phyloP scores from a whole-genome alignment of 2,888 invertebrate genomes.

The Litoditis marina region DNA sequence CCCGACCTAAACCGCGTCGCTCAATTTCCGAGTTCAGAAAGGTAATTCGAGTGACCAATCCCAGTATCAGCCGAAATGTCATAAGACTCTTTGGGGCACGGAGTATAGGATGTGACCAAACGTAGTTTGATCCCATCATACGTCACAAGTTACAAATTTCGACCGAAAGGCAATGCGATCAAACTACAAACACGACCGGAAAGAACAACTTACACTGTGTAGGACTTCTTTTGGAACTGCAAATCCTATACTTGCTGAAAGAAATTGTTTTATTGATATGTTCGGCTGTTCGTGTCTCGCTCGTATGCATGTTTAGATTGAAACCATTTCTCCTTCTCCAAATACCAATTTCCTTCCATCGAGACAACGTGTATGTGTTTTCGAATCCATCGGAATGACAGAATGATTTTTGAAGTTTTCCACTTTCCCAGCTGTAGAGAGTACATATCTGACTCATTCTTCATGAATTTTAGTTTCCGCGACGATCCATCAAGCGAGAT shows the following conservation, averaged over 20 bases:
- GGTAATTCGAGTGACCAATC: background rate
- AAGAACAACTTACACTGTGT: too few relatives aligned
- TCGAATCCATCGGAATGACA: too few relatives aligned
- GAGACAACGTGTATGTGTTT: background rate
- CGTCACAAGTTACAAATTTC: too few relatives aligned
- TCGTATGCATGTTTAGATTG: too few relatives aligned
- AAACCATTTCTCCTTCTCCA: background rate
- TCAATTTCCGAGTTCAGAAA: slow-evolving; percentile 11
- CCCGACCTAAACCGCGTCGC: slow-evolving; percentile 2
- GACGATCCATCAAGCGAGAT: slow-evolving; percentile 35
- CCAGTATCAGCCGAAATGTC: background rate
- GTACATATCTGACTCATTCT: background rate
- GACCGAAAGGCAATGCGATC: too few relatives aligned
- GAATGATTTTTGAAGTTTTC: too few relatives aligned
- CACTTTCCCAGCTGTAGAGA: background rate
- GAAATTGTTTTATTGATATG: too few relatives aligned
- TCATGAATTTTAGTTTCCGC: slow-evolving; percentile 29
- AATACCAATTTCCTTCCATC: background rate
- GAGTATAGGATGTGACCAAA: too few relatives aligned
- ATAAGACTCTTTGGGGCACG: too few relatives aligned
- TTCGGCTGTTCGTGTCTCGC: background rate
- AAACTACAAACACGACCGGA: too few relatives aligned
- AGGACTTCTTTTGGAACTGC: background rate
- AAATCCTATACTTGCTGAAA: background rate
- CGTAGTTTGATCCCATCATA: too few relatives aligned